phyloP scores from a whole-genome alignment of 2,888 invertebrate genomes.

The Cryptus armator region DNA sequence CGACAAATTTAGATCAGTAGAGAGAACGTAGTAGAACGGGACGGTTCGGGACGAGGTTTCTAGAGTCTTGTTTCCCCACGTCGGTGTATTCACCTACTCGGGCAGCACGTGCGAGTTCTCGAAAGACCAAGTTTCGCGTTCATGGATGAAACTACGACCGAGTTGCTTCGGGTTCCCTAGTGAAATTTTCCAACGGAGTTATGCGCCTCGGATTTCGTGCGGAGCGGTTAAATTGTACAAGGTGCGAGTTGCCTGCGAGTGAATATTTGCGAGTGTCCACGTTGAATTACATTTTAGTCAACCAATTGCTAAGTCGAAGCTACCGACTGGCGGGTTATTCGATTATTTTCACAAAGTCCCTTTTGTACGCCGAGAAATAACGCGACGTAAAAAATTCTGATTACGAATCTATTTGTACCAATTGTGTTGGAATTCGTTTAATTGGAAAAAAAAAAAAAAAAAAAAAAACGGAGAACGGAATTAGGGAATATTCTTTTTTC shows the following conservation, averaged over 20 bases:
- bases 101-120: constrained; percentile 12
- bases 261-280: constrained; percentile 45
- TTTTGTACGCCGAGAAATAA: no score
- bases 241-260: constrained; percentile 34
- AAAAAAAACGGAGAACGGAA: no score
- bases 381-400: no score
- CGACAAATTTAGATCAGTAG: constrained; percentile 82
- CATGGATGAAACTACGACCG: constrained; percentile 15
- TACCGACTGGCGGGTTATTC: not conserved
- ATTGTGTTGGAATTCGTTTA: no score
- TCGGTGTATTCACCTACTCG: constrained; percentile 36
- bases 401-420: no score
- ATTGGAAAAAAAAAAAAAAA: no score
- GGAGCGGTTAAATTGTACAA: constrained; percentile 41
- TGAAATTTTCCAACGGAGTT: constrained; percentile 38
- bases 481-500: no score
- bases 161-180: not conserved
- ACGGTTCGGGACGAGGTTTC: constrained; percentile 61
- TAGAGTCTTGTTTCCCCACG: constrained; percentile 47
- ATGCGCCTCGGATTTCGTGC: constrained; percentile 43
- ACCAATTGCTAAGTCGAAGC: not conserved
- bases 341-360: not conserved
- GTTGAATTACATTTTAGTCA: constrained; percentile 7
- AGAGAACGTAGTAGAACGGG: constrained; percentile 68
- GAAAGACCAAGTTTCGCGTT: constrained; percentile 40